Base-by-base conservation (phyloP, 2,888 invertebrate genomes). In the Pristionchus exspectatus region DNA sequence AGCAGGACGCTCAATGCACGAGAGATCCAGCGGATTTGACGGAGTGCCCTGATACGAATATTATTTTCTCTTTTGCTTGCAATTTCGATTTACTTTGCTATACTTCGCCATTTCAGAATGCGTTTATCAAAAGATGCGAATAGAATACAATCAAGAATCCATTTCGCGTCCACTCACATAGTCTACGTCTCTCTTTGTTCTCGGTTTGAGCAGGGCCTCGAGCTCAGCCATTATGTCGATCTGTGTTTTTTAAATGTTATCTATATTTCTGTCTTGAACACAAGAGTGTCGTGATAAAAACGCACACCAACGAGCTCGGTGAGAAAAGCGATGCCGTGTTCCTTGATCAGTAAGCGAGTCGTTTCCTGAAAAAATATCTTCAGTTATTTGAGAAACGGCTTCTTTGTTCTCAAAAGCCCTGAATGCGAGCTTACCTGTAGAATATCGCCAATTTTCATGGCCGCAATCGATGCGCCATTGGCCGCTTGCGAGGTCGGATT, bases 291-390 rank as follows among this genome's bases (percentile, higher is more conserved):
- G n/a, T n/a, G n/a, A n/a, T n/a, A n/a, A 38, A 5, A 38, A 54
- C 83, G 54, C 24, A 83, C 83, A 0, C 54, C 54, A 16, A 5
- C 54, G 54, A 83, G 38, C 14, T 83, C 10, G 1, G 59, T 4
- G 21, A 87, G 59, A 14, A 66, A n/a, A 2, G 27, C 50, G 10
- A 14, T 30, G 30, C 87, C 87, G 87, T 69, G 18, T 27, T 87
- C 16, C 0, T 9, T n/a, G 27, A 87, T 66, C 27, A 87, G 87
- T n/a, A 87, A 2, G n/a, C 87, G 87, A 0, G 87, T 87, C 0
- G 69, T 50, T 56, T 87, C 87, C 87, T 87, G 87, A 3, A 87
- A 16, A 30, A n/a, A n/a, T n/a, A n/a, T n/a, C n/a, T n/a, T n/a
- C n/a, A n/a, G n/a, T n/a, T n/a, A n/a, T n/a, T n/a, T n/a, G n/a